Conservation (phyloP, 1,140 invertebrate species). For the Drosophila ogumai region DNA sequence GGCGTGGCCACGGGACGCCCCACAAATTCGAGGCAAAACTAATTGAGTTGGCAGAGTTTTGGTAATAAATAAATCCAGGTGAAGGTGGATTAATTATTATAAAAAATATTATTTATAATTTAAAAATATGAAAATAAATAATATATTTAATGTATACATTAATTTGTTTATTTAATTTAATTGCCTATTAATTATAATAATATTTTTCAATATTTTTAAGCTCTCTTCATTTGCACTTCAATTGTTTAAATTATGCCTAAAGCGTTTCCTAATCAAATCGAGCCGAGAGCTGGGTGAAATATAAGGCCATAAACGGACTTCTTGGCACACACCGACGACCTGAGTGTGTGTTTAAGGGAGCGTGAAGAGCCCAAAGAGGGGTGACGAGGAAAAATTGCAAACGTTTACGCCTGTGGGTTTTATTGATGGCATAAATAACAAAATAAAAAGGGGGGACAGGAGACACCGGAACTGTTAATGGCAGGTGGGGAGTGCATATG, state of each 20-base stretch:
- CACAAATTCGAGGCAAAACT: constrained; percentile 23
- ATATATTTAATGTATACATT: neutral
- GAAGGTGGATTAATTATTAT: neutral
- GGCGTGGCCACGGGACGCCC: neutral
- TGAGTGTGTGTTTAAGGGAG: constrained; percentile 15
- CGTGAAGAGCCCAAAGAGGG: constrained; percentile 6
- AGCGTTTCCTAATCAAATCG: constrained; percentile 60
- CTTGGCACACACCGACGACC: constrained; percentile 25
- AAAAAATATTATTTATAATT: neutral
- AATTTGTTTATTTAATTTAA: too few relatives aligned
- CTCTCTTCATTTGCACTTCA: rapidly evolving
- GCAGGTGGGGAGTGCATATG: constrained; percentile 39
- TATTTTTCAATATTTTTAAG: neutral
- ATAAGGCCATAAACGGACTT: constrained; percentile 61
- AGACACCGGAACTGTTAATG: constrained; percentile 40
- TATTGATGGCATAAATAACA: constrained; percentile 72
- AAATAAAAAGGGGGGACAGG: constrained; percentile 33
- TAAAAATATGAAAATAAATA: neutral
- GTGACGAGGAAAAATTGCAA: constrained; percentile 45
- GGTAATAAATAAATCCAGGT: neutral
- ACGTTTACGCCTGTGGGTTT: constrained; percentile 59
- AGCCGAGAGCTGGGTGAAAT: constrained; percentile 40
- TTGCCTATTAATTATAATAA: too few relatives aligned
- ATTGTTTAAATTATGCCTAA: constrained; percentile 33
- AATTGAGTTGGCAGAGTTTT: constrained; percentile 33